Base-by-base conservation (phyloP, 2,797 vertebrate species). In the Propithecus perrieri region DNA sequence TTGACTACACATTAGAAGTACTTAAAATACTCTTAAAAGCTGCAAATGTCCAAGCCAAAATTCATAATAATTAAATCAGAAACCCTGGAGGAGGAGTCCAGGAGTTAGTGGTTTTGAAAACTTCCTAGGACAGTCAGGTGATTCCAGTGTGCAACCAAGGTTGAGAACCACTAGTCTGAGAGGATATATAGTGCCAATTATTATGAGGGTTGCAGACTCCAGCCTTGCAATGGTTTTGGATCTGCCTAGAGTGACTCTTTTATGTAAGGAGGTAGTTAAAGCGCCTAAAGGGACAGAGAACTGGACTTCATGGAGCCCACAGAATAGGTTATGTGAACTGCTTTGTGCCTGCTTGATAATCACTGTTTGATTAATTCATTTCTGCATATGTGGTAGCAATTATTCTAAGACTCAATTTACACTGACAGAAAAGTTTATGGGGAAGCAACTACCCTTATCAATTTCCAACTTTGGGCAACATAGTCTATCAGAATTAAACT, bases 391-490 rank as follows among this genome's bases (percentile, higher is more conserved):
- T 74, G 35, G 33, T 65, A 91, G 57, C 26, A 59, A 84, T 74
- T 89, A 33, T 67, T 91, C n/a, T 80, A 84, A 95, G 53, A 92
- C 50, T 81, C n/a, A 53, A 50, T 84, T 89, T 83, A 83, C 74
- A 18, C 18, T 75, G 20, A 80, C 20, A 81, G 94, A 89, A 88
- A 72, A n/a, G 38, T 67, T 83, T 69, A 69, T 48, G n/a, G n/a
- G 28, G 57, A 93, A 89, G 38, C 17, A 85, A 76, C 28, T 80
- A 79, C 4, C 18, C 5, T 38, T 84, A n/a, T 71, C 35, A n/a
- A 48, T 35, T 14, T 30, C 72, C 28, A 72, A 65, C 4, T 83
- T 85, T 53, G 20, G 17, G 33, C 20, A 88, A 33, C 8, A 30
- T 63, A 67, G 24, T 61, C 20, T 78, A 80, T 69, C 43, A 92